Evolutionary conservation across 64 coral and sea anemone species (phyloP).

Genomic region (Trachythela sp.): DNA sequence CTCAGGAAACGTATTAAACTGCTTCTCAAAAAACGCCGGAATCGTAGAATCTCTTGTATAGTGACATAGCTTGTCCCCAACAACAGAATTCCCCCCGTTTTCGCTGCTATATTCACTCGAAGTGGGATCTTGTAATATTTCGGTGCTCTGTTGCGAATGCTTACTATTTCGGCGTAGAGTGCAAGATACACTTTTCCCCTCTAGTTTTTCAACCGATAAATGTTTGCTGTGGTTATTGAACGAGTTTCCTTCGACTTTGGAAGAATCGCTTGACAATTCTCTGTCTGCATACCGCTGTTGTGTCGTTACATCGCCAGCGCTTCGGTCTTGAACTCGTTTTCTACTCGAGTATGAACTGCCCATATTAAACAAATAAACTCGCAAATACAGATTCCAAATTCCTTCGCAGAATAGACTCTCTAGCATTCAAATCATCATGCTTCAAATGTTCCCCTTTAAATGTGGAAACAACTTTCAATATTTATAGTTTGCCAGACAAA

Average conservation of each 20-base stretch:
- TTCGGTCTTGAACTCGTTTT: background rate
- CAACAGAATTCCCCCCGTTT: background rate
- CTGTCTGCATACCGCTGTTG: background rate
- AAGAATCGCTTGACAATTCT: background rate
- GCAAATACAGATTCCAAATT: background rate
- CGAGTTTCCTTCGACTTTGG: background rate
- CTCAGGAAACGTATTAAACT: background rate
- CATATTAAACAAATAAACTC: background rate
- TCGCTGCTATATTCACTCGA: background rate
- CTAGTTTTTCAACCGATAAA: background rate
- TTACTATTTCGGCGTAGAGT: background rate
- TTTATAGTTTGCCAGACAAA: no score
- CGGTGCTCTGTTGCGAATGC: background rate
- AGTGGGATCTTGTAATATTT: background rate
- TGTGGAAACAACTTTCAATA: no score
- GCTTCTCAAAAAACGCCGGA: background rate
- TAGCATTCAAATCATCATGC: no score
- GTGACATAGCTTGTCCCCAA: slow-evolving; percentile 8
- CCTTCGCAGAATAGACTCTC: no score
- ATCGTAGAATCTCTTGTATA: background rate
- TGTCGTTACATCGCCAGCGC: background rate
- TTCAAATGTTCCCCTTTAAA: no score
- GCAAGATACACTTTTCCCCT: background rate
- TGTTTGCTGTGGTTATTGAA: background rate
- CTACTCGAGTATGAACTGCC: background rate